Evolutionary conservation across 2,113 vertebrate species (phyloP), one percentile per base, ranked within the genome.

Genomic region (Eclectus roratus): DNA sequence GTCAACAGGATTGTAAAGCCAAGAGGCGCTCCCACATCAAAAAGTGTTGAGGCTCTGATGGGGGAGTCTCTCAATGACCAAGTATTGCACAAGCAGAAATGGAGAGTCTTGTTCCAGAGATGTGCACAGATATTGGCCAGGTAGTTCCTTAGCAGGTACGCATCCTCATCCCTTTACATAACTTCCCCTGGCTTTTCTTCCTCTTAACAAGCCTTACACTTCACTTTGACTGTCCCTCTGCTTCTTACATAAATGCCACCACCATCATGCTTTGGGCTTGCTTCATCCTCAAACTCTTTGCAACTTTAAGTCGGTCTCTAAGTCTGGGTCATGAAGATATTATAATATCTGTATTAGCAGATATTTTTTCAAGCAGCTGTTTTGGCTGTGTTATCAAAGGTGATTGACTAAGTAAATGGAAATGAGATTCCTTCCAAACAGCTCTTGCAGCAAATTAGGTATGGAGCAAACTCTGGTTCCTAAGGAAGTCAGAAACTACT

Each of bases 391-490:
- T 81, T 91, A 53, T 49, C 3, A 0, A 79, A 78, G 80, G 71
- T 96, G 94, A 93, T 64, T 50, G 94, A 91, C 89, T 85, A 41
- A 82, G 76, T 65, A 66, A 85, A 92, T 94, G 89, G 65, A 96
- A 97, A 96, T 81, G 61, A 91, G 49, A 93, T 96, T 91, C 89
- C 91, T 96, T 94, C 96, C 89, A 91, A 73, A 66, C 84, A 97
- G 83, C 85, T 74, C 82, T 94, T 94, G 88, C 88, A 89, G 43
- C 91, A 94, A 76, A 95, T 95, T 83, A 97, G 70, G 65, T 73
- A 52, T 68, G 80, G 92, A 93, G 89, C 74, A 88, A 96, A 76
- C 84, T 69, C 91, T 93, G 85, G 83, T 65, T 97, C 83, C 91
- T 76, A 84, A 60, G 83, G 85, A 94, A 93, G 94, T 93, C 78